Base-by-base conservation (phyloP, 2,113 vertebrate species). In the Amazona guildingii region DNA sequence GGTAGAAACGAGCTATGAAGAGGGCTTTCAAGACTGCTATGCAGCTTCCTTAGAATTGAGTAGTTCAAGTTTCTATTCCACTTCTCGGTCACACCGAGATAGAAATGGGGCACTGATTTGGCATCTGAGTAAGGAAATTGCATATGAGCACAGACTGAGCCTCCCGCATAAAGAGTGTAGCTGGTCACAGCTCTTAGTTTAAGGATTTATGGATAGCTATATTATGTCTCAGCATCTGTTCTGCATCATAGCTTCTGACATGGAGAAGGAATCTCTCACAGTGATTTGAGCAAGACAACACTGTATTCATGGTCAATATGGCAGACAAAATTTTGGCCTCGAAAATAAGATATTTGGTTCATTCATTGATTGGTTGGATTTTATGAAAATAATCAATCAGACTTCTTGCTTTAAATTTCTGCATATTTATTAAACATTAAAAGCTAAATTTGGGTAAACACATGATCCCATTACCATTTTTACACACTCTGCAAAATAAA, bases 191-290 rank as follows among this genome's bases (percentile, higher is more conserved):
- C 75, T 88, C 54, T 79, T 51, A 80, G 73, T 37, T 91, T 75
- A 77, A 92, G 75, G 54, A 83, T 94, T 94, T 96, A 66, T 73
- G 64, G 85, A 76, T 88, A 51, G 72, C 59, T 90, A 29, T 90
- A 77, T 86, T 69, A 64, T 88, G 31, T 88, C 81, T 85, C 82
- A 79, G 57, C 91, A 95, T 92, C 90, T 94, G 94, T 93, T 97
- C 67, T 97, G n/a, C 82, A 88, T 95, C 84, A 83, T 55, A 69
- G 6, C 10, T 77, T 92, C 54, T 85, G 72, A 80, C 54, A 70
- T 9, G 25, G 28, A 87, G 59, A 92, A 87, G 17, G 29, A 88
- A 70, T 67, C 63, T 93, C 80, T 51, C 85, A 85, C 76, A 90
- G 79, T 41, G 46, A 55, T 86, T 74, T 81, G 29, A 84, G 41